These are phyloP conservation scores for Oxycera nigricornis DNA, from an alignment of 2,888 invertebrate genomes.

Conservation along the genomic window DNA sequence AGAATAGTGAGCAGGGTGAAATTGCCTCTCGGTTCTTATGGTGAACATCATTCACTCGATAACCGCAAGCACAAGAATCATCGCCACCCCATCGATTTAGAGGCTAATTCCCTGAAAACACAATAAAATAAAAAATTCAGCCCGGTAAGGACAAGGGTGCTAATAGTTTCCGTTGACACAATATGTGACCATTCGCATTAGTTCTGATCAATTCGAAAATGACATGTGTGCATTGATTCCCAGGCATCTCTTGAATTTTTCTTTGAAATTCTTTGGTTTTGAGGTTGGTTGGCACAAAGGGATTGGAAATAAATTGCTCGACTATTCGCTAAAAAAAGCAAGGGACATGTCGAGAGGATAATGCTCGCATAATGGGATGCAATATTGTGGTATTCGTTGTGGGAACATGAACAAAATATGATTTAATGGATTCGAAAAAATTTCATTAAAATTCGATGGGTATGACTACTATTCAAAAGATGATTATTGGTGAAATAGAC, in stretches of 20 bases:
- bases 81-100: conserved; percentile 44
- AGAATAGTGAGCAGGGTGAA: neutral
- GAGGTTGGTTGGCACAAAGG: no score
- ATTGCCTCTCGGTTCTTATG: neutral
- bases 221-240: conserved; percentile 34
- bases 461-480: no score
- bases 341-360: no score
- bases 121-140: conserved; percentile 17
- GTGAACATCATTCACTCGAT: neutral
- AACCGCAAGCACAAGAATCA: neutral
- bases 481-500: no score
- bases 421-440: no score
- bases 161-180: conserved; percentile 44
- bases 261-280: conserved; percentile 14
- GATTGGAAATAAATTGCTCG: no score
- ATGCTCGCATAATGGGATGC: no score
- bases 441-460: no score
- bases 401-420: no score
- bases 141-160: conserved; percentile 44
- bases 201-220: conserved; percentile 39
- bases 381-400: no score
- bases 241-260: neutral
- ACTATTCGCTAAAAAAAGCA: no score
- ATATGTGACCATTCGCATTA: conserved; percentile 45
- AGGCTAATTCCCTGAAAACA: conserved; percentile 31